Base-by-base conservation (phyloP, 1,140 invertebrate genomes). In the Drosophila sucinea region DNA sequence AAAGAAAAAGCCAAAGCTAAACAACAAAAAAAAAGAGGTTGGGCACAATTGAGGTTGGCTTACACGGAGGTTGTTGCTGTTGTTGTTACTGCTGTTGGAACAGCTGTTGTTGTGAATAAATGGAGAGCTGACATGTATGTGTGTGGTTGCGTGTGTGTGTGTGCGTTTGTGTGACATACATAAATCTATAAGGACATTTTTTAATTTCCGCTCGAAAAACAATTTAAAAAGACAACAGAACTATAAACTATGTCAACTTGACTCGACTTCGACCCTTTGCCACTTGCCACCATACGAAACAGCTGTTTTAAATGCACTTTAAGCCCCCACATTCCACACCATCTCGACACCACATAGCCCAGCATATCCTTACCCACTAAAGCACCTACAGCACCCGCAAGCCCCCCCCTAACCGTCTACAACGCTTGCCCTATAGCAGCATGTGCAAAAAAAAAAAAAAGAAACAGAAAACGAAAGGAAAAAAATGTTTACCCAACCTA, bases 101-200 rank as follows among this genome's bases (percentile, higher is more conserved):
- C 77, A 77, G 70, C 73, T 85, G 81, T 72, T 71, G 70, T 77
- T 74, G 67, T 63, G 7, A 51, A 35, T 63, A 17, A 51, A 47
- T 62, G 60, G 27, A 4, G 62, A 56, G 67, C 3, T 56, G 8
- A 11, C 17, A 35, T 60, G 27, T 25, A 32, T 44, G 30, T 44
- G 38, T 51, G 55, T 57, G 6, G 17, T 17, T 40, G 32, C 29
- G 29, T 23, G 30, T n/a, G 3, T 35, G 30, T 58, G 1, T 63
- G 27, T 32, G 3, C 58, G 25, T 60, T 3, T 64, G 25, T 65
- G 7, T 64, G 66, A n/a, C 10, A 40, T 70, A 44, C 41, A 77
- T 77, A 77, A 77, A 77, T 77, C 67, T 64, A 54, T 77, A 65
- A 73, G 60, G 82, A 76, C 79, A 82, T 76, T 76, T 51, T 77